Base-by-base conservation (phyloP, 2,113 vertebrate genomes). In the Centropus unirufus region DNA sequence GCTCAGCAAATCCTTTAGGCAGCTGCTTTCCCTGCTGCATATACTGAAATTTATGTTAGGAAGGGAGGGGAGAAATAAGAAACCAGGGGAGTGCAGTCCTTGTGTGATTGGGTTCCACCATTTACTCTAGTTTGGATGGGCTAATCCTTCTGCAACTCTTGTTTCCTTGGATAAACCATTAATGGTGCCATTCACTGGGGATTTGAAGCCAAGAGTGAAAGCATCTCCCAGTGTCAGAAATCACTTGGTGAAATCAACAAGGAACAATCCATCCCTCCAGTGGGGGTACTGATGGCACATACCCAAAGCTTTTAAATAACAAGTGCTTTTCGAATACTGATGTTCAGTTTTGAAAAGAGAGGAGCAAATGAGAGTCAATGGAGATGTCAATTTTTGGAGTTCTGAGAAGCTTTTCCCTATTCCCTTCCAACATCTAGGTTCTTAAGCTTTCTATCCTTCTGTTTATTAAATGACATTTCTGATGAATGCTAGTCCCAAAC, bases 1-100 rank as follows among this genome's bases (percentile, higher is more conserved):
- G 77, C 67, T 95, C 93, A 96, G 93, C 93, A 96, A 93, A 92
- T 91, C 76, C 83, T 90, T 81, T 80, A 76, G 73, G 79, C 77
- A 95, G 83, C 78, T 78, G 83, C 54, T 95, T 95, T 93, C 49
- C 30, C 30, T 19, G 12, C 78, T 94, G 87, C 55, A 14, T 75
- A 88, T 88, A 76, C 44, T 90, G 79, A 93, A 87, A 93, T 93
- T 97, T 93, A 92, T 51, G 19, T 63, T 62, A 79, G 24, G 57
- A 92, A 91, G 66, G 18, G 15, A 85, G 40, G 12, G 40, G 17
- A 81, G 26, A 69, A 93, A 92, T 57, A 68, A 89, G 67, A 29
- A 91, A 52, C 11, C 2, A 2, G 21, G 44, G 27, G 59, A 55
- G 23, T 4, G 5, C 76, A 59, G 44, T 21, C 64, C 40, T n/a